Conservation (phyloP, 2,888 invertebrate genomes). For the Micoletzkya japonica region DNA sequence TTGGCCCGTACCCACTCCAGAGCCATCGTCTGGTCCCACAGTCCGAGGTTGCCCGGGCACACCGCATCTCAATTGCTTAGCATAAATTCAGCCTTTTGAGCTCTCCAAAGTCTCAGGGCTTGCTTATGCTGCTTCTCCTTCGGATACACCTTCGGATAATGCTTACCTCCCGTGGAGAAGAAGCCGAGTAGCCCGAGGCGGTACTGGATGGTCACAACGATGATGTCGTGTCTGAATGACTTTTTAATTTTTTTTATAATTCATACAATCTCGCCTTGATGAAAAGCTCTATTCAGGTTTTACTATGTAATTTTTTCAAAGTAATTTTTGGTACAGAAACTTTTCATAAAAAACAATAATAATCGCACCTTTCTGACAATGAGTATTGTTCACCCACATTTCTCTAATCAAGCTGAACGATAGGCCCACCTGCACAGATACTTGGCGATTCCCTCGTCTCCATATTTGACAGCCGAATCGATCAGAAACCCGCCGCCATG, state of each 20-base stretch:
- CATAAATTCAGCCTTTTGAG: neutral
- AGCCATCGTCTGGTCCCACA: constrained; percentile 57
- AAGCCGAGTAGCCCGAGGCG: constrained; percentile 55
- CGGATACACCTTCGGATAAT: too few relatives aligned
- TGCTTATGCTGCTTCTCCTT: neutral
- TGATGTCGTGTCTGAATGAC: constrained; percentile 40
- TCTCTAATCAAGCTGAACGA: neutral
- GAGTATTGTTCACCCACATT: neutral
- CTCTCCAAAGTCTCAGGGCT: neutral
- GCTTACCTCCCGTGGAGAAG: constrained; percentile 47
- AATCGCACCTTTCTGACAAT: too few relatives aligned
- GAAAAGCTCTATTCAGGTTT: neutral
- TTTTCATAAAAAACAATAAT: too few relatives aligned
- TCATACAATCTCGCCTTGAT: neutral
- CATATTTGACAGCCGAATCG: constrained; percentile 51
- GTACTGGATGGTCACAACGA: constrained; percentile 53
- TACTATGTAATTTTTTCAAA: neutral
- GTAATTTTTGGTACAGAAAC: too few relatives aligned
- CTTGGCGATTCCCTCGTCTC: constrained; percentile 49
- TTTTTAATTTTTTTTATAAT: neutral
- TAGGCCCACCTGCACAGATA: constrained; percentile 29
- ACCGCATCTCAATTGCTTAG: constrained; percentile 33
- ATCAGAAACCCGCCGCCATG: constrained; percentile 50
- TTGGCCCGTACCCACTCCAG: constrained; percentile 53
- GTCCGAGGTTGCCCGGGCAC: constrained; percentile 56